Conservation (phyloP, 1,140 invertebrate species). For the Pseudoatta argentina region DNA sequence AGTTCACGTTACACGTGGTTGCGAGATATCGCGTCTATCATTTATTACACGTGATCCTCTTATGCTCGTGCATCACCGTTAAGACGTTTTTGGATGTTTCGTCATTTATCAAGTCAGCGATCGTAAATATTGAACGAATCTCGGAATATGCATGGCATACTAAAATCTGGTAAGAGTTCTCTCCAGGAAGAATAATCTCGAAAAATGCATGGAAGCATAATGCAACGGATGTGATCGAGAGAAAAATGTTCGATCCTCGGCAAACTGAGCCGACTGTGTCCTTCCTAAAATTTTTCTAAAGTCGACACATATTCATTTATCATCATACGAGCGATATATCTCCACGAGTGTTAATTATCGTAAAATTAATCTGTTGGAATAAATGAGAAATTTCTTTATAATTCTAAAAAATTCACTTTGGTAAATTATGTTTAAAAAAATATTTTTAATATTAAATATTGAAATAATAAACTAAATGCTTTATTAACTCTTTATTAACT, state of each 20-base stretch:
- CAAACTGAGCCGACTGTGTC: background rate
- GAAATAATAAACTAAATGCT: background rate
- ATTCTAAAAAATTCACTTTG: background rate
- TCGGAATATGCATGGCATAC: background rate
- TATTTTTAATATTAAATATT: background rate
- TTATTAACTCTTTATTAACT: no score
- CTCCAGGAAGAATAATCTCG: conserved; percentile 45
- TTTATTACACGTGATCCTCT: conserved; percentile 59
- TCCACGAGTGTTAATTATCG: background rate
- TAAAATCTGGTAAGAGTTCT: conserved; percentile 43
- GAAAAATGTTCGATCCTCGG: conserved; percentile 18
- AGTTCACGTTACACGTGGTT: background rate
- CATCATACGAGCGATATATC: background rate
- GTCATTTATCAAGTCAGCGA: conserved; percentile 49
- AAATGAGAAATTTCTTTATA: background rate
- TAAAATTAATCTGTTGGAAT: background rate
- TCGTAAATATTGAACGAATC: conserved; percentile 63
- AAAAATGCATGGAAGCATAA: conserved; percentile 5
- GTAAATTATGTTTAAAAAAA: background rate
- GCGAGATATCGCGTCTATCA: conserved; percentile 38
- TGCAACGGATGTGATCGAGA: background rate
- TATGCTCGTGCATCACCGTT: conserved; percentile 43
- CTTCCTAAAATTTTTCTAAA: background rate
- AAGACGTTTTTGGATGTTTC: conserved; percentile 35
- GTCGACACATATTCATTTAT: background rate